Conservation (phyloP, 2,797 vertebrate genomes). For the Galago senegalensis region DNA sequence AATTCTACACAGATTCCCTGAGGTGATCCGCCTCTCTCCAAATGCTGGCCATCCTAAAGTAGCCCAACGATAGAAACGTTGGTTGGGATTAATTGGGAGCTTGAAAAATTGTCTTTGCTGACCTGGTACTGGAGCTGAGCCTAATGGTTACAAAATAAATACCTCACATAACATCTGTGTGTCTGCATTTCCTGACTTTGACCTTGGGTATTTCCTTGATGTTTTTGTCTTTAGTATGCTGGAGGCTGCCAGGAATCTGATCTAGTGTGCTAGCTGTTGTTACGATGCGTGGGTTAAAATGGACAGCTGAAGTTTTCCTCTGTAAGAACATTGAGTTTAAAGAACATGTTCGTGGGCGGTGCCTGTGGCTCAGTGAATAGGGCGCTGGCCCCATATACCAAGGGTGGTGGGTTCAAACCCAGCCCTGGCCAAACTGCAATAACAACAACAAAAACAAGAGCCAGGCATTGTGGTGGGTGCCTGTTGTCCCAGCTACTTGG, state of each 20-base stretch:
- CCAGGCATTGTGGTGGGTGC: no score
- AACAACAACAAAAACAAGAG: no score
- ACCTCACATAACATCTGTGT: conserved; percentile 29
- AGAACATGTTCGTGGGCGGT: neutral
- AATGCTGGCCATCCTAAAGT: neutral
- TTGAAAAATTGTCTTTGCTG: conserved; percentile 39
- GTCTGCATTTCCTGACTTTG: conserved; percentile 31
- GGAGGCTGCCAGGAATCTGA: neutral
- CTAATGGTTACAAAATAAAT: conserved; percentile 50
- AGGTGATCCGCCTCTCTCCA: neutral
- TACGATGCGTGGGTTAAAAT: neutral
- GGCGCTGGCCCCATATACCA: no score
- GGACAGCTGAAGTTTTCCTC: neutral
- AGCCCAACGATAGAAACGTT: neutral
- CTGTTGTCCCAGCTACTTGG: no score
- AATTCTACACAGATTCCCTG: neutral
- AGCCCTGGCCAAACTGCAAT: no score
- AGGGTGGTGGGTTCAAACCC: no score
- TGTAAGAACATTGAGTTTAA: neutral
- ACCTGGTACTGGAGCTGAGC: neutral
- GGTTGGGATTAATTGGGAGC: neutral
- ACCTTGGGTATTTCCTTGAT: neutral
- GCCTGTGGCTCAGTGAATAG: no score
- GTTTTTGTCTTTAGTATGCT: neutral
- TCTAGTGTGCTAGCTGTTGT: neutral